Percentiles rank a stretch among this genome's conserved stretches.
These are phyloP conservation scores for Ammodytes dubius DNA, from an alignment of 2,113 vertebrate species.

Conservation along the genomic window DNA sequence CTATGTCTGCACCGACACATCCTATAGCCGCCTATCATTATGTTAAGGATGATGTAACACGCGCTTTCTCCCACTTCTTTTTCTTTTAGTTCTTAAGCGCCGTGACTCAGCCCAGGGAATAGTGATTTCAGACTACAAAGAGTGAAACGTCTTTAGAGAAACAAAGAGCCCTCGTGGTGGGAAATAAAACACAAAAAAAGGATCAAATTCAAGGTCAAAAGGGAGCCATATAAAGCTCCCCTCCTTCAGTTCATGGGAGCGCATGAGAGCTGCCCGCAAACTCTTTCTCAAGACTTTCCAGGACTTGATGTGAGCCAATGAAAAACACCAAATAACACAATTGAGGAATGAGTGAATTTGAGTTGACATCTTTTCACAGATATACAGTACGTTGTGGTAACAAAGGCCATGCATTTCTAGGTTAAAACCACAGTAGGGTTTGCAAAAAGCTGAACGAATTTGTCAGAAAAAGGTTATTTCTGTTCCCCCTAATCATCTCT, in stretches of 20 bases:
- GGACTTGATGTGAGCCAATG: slow-evolving; percentile 38
- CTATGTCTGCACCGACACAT: background rate
- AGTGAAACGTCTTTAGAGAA: slow-evolving; percentile 47
- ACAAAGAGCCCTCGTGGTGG: slow-evolving; percentile 22
- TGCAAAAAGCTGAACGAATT: slow-evolving; percentile 6
- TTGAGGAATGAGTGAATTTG: background rate
- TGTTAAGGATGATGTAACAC: slow-evolving; percentile 39
- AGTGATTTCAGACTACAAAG: slow-evolving; percentile 71
- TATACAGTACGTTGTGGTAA: background rate
- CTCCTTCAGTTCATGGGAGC: slow-evolving; percentile 39
- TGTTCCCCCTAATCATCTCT: slow-evolving; percentile 18
- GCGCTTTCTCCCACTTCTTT: background rate
- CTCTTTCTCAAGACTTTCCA: slow-evolving; percentile 63
- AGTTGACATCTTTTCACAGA: background rate
- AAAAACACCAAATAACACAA: background rate
- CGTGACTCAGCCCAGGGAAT: slow-evolving; percentile 35
- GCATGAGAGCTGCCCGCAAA: slow-evolving; percentile 60
- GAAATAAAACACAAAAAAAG: slow-evolving; percentile 30
- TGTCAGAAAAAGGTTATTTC: background rate
- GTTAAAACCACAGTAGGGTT: background rate
- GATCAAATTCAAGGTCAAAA: slow-evolving; percentile 72
- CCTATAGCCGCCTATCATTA: slow-evolving; percentile 25
- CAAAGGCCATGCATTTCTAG: background rate
- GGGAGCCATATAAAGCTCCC: slow-evolving; percentile 59
- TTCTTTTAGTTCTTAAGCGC: slow-evolving; percentile 13